A percentile compares a stretch with the other conserved stretches of the same genome.
Evolutionary conservation across 2,888 invertebrate genomes (phyloP).

Genomic region (Drosophila emarginata): DNA sequence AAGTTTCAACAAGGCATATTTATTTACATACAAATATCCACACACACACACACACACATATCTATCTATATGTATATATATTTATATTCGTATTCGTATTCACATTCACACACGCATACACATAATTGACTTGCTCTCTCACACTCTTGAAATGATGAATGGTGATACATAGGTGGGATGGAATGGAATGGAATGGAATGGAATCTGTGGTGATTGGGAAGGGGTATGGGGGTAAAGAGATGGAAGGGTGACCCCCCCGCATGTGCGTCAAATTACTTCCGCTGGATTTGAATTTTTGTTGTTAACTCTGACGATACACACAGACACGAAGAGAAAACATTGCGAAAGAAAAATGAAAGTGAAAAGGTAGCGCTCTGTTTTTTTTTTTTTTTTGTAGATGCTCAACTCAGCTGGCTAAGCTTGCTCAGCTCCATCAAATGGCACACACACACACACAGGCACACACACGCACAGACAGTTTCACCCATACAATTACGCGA

Average conservation of each 20-base stretch:
- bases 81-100: conserved; percentile 6
- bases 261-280: conserved; percentile 75
- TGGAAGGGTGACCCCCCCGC: conserved; percentile 43
- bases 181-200: no score
- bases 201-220: no score
- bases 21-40: background rate
- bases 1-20: conserved; percentile 15
- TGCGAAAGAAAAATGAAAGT: background rate
- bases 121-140: conserved; percentile 54
- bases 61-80: conserved; percentile 5
- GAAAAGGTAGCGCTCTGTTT: conserved; percentile 54
- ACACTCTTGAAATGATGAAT: conserved; percentile 40
- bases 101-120: conserved; percentile 46
- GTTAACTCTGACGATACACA: conserved; percentile 59
- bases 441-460: conserved; percentile 27
- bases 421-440: conserved; percentile 57
- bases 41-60: background rate
- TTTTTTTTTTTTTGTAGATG: conserved; percentile 23
- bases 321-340: background rate
- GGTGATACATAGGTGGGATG: conserved; percentile 6
- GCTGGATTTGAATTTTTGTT: conserved; percentile 73
- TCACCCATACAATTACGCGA: conserved; percentile 65
- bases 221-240: conserved; percentile 10
- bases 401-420: conserved; percentile 49
- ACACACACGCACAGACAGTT: conserved; percentile 16